A percentile compares a stretch with the other conserved stretches of the same genome.
Evolutionary conservation across 2,113 vertebrate genomes (phyloP).

Genomic region (Phrynosoma blainvillii): DNA sequence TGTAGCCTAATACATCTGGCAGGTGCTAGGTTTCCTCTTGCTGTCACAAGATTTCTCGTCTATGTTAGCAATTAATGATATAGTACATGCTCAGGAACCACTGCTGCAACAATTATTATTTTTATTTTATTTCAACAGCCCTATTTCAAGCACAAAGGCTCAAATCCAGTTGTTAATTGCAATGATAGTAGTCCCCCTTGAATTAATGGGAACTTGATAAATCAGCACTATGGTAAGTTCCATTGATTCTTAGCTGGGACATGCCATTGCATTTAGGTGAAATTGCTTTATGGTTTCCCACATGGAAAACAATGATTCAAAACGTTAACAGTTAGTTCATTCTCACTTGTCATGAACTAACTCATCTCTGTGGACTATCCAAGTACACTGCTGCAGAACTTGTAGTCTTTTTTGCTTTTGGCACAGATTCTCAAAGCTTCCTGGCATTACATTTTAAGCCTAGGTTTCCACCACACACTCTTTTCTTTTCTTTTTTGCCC

Average conservation of each 20-base stretch:
- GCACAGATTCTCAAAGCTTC: neutral
- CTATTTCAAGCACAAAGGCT: neutral
- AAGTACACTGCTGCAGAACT: neutral
- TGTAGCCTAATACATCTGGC: too few relatives aligned
- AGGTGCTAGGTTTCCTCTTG: neutral
- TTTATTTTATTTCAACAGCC: neutral
- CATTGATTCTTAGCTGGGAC: too few relatives aligned
- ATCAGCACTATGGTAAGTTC: too few relatives aligned
- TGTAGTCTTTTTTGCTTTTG: neutral
- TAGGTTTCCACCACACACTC: too few relatives aligned
- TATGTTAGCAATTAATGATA: neutral
- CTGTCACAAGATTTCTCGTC: neutral
- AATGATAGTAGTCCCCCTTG: too few relatives aligned
- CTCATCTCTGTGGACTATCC: neutral
- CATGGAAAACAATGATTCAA: neutral
- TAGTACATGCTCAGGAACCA: neutral
- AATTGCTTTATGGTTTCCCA: neutral
- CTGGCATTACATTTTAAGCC: neutral
- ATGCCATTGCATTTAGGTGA: too few relatives aligned
- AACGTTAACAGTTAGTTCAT: neutral
- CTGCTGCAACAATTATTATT: neutral
- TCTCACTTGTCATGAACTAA: neutral
- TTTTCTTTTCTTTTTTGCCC: too few relatives aligned
- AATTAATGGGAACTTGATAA: too few relatives aligned
- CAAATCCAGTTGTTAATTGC: too few relatives aligned